These are phyloP conservation scores for Leptinotarsa lineolata DNA, from an alignment of 1,140 invertebrate species.

Conservation along the genomic window DNA sequence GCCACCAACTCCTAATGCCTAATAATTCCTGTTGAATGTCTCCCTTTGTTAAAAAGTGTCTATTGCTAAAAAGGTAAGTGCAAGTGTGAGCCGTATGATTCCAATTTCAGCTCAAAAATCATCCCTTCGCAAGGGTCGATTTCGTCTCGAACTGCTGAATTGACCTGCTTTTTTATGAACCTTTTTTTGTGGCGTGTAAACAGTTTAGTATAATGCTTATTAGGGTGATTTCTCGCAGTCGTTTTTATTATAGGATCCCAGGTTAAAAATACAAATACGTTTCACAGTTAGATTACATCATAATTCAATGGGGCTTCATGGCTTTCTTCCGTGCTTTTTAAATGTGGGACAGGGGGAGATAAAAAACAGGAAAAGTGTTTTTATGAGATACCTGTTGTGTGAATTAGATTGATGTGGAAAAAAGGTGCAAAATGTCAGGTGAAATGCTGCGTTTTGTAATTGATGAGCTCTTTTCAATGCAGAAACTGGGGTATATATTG, in stretches of 20 bases:
- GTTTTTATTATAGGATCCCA: slow-evolving; percentile 22
- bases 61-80: background rate
- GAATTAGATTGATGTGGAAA: slow-evolving; percentile 21
- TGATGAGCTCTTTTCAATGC: slow-evolving; percentile 14
- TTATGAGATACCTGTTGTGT: slow-evolving; percentile 25
- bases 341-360: background rate
- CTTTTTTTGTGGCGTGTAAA: slow-evolving; percentile 26
- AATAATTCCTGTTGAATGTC: background rate
- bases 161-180: slow-evolving; percentile 23
- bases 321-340: background rate
- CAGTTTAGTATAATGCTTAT: slow-evolving; percentile 27
- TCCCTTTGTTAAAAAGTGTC: background rate
- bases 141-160: background rate
- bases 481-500: background rate
- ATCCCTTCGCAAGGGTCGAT: background rate
- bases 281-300: slow-evolving; percentile 13
- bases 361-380: slow-evolving; percentile 18
- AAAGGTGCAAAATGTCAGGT: slow-evolving; percentile 26
- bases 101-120: background rate
- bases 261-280: slow-evolving; percentile 22
- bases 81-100: background rate
- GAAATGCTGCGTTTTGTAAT: slow-evolving; percentile 18
- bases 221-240: slow-evolving; percentile 20
- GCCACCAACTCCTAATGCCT: background rate
- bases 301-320: background rate